Conservation (phyloP, 2,113 vertebrate genomes). For the Cromileptes altivelis region DNA sequence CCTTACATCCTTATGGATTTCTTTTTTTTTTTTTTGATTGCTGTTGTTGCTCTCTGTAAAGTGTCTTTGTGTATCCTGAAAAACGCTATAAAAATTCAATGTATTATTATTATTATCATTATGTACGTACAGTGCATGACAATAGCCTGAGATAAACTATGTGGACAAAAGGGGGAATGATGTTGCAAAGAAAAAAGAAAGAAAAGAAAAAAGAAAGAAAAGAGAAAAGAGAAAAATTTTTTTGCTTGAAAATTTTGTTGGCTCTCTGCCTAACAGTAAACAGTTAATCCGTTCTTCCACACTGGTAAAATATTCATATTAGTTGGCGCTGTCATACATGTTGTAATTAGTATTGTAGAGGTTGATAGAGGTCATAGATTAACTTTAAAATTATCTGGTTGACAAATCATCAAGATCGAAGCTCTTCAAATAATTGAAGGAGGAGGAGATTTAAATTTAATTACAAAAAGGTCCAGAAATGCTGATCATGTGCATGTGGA, state of each 20-base stretch:
- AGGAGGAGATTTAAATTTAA: slow-evolving; percentile 56
- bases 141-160: not conserved
- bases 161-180: not conserved
- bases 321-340: not conserved
- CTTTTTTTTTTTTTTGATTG: too few species aligned
- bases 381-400: slow-evolving; percentile 21
- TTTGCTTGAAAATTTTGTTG: not conserved
- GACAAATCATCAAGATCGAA: slow-evolving; percentile 18
- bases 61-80: too few species aligned
- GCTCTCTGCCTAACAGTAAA: not conserved
- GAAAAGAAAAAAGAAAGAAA: not conserved
- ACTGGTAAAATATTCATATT: not conserved
- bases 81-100: too few species aligned
- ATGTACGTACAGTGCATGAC: too few species aligned
- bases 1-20: too few species aligned
- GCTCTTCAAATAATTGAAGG: slow-evolving; percentile 23
- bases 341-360: slow-evolving; percentile 2
- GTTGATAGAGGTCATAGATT: slow-evolving; percentile 8
- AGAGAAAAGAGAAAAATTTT: not conserved
- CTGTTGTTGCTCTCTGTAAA: too few species aligned
- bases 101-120: too few species aligned
- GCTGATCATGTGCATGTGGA: slow-evolving; percentile 48
- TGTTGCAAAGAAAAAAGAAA: not conserved
- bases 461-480: slow-evolving; percentile 50
- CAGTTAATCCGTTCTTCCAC: not conserved